A percentile compares a stretch with the other conserved stretches of the same genome.
These are phyloP conservation scores for Gandaritis pyraliata DNA, from an alignment of 2,888 invertebrate species.

Conservation along the genomic window DNA sequence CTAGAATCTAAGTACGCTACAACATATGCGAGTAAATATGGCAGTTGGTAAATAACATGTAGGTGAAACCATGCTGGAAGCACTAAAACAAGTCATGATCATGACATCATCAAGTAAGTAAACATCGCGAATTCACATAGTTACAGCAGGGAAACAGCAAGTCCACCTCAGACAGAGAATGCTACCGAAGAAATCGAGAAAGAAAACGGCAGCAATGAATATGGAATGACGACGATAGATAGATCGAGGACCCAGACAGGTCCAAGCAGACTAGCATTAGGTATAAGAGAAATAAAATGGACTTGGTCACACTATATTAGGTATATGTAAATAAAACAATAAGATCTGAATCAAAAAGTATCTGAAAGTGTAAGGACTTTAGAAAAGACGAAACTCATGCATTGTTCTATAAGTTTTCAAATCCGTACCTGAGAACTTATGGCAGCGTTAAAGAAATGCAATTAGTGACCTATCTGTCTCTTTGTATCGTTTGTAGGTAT, in stretches of 20 bases:
- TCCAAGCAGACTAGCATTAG: too few relatives aligned
- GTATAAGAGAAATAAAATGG: too few relatives aligned
- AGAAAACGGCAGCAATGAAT: too few relatives aligned
- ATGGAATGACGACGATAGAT: too few relatives aligned
- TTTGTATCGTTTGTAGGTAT: slow-evolving; percentile 17
- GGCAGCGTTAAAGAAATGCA: neutral
- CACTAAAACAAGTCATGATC: slow-evolving; percentile 42
- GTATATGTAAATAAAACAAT: too few relatives aligned
- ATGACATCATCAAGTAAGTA: slow-evolving; percentile 52
- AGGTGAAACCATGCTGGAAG: slow-evolving; percentile 17
- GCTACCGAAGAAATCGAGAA: too few relatives aligned
- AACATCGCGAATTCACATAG: slow-evolving; percentile 43
- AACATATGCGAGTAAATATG: slow-evolving; percentile 23
- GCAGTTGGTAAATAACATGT: slow-evolving; percentile 12
- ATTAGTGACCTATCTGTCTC: slow-evolving; percentile 14
- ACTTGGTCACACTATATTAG: too few relatives aligned
- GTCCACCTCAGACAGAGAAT: neutral
- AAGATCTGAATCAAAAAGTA: too few relatives aligned
- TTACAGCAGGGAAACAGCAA: neutral
- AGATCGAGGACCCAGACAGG: too few relatives aligned
- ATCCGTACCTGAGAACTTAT: neutral
- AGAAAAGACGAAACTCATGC: too few relatives aligned
- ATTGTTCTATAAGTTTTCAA: neutral
- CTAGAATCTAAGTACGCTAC: neutral
- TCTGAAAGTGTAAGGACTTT: too few relatives aligned